These are phyloP conservation scores for Tethya wilhelma DNA, from an alignment of 37 sponge, comb jelly and placozoan species.

Conservation along the genomic window DNA sequence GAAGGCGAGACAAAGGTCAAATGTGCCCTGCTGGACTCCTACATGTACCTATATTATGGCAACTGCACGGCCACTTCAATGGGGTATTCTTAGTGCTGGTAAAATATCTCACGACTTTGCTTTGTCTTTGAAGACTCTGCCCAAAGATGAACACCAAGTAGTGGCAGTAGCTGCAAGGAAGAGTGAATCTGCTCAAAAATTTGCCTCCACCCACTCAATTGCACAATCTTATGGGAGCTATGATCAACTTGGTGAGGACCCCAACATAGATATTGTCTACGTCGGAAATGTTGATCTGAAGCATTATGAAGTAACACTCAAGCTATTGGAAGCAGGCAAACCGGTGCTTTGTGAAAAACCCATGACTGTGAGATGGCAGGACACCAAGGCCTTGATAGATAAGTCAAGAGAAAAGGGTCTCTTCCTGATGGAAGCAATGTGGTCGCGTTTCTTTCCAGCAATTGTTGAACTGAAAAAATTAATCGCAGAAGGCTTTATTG, in stretches of 20 bases:
- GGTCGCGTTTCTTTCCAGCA: slow-evolving; percentile 85
- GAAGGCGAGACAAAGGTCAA: too few relatives aligned
- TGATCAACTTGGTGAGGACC: slow-evolving; percentile 56
- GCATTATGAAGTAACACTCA: slow-evolving; percentile 32
- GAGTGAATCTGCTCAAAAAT: slow-evolving; percentile 51
- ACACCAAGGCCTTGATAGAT: slow-evolving; percentile 44
- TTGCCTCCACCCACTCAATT: slow-evolving; percentile 63
- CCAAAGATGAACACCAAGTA: slow-evolving; percentile 68
- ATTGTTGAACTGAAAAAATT: slow-evolving; percentile 37
- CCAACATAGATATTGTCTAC: slow-evolving; percentile 71
- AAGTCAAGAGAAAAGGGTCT: slow-evolving; percentile 57
- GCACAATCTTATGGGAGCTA: slow-evolving; percentile 72
- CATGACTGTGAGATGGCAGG: slow-evolving; percentile 59
- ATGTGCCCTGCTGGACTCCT: too few relatives aligned
- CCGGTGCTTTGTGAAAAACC: slow-evolving; percentile 84
- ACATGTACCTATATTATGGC: too few relatives aligned
- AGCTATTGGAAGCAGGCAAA: slow-evolving; percentile 56
- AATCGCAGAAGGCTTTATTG: slow-evolving; percentile 64
- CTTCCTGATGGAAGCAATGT: slow-evolving; percentile 82
- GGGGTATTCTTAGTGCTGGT: slow-evolving; percentile 85
- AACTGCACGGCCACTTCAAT: too few relatives aligned
- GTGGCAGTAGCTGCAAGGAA: slow-evolving; percentile 75
- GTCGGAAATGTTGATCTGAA: slow-evolving; percentile 68
- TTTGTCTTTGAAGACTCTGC: slow-evolving; percentile 65
- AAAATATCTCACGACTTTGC: slow-evolving; percentile 83